These are phyloP conservation scores for Drosophila subobscura DNA, from an alignment of 1,140 invertebrate genomes.

Conservation along the genomic window DNA sequence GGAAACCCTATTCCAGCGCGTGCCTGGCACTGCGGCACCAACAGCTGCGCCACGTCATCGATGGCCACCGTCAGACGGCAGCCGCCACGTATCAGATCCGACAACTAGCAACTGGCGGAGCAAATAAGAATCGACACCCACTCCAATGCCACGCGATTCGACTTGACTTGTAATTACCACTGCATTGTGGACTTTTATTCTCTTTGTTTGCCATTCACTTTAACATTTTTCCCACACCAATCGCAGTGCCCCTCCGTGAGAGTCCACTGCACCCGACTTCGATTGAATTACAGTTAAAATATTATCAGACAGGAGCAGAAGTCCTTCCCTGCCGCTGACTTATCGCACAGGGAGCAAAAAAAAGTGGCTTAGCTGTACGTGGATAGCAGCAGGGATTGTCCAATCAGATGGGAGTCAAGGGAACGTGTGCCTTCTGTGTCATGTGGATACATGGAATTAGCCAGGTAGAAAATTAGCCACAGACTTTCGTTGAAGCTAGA, in stretches of 20 bases:
- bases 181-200: constrained; percentile 69
- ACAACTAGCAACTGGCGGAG: constrained; percentile 13
- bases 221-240: constrained; percentile 12
- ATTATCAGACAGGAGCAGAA: constrained; percentile 45
- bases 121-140: constrained; percentile 13
- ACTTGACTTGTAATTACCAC: constrained; percentile 73
- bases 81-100: constrained; percentile 46
- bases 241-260: constrained; percentile 1
- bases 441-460: constrained; percentile 24
- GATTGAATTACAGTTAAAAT: constrained; percentile 76
- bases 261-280: constrained; percentile 32
- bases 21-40: constrained; percentile 45
- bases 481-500: background rate
- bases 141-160: constrained; percentile 26
- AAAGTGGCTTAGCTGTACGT: constrained; percentile 1
- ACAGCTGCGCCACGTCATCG: constrained; percentile 56
- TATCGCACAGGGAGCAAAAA: constrained; percentile 6
- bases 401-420: background rate
- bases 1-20: constrained; percentile 24
- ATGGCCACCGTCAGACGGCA: constrained; percentile 13
- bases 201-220: constrained; percentile 47
- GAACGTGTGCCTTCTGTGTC: constrained; percentile 6
- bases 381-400: constrained; percentile 1
- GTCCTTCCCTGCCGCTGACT: constrained; percentile 42
- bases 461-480: constrained; percentile 30